Evolutionary conservation across 2,113 vertebrate species (phyloP).

Genomic region (Chaetops frenatus): DNA sequence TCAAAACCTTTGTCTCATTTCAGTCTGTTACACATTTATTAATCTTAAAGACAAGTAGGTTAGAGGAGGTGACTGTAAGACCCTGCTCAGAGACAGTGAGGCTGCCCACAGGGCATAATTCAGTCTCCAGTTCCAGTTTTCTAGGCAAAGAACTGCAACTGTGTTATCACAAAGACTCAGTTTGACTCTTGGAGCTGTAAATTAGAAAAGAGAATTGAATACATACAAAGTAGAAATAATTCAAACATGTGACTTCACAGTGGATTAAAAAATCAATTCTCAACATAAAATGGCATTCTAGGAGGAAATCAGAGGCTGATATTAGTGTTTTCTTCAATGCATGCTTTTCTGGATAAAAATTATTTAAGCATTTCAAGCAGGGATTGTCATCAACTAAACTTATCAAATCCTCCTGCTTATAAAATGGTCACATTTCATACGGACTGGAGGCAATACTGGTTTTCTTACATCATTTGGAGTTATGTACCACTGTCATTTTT

Average conservation of each 20-base stretch:
- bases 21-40: not conserved
- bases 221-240: not conserved
- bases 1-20: not conserved
- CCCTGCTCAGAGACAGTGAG: not conserved
- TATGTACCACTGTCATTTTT: not conserved
- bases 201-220: conserved; percentile 23
- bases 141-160: not conserved
- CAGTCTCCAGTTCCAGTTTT: not conserved
- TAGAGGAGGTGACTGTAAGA: not conserved
- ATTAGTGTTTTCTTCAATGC: not conserved
- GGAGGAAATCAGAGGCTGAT: not conserved
- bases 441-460: not conserved
- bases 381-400: not conserved
- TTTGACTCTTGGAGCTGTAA: not conserved
- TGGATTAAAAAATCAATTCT: not conserved
- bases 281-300: not conserved
- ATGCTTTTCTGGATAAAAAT: not conserved
- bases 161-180: not conserved
- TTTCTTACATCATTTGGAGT: not conserved
- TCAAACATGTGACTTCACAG: not conserved
- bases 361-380: not conserved
- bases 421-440: not conserved
- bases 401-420: not conserved
- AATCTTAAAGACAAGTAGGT: not conserved
- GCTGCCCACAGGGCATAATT: not conserved